Base-by-base conservation (phyloP, 1,140 invertebrate genomes). In the Scaptomyza montana region DNA sequence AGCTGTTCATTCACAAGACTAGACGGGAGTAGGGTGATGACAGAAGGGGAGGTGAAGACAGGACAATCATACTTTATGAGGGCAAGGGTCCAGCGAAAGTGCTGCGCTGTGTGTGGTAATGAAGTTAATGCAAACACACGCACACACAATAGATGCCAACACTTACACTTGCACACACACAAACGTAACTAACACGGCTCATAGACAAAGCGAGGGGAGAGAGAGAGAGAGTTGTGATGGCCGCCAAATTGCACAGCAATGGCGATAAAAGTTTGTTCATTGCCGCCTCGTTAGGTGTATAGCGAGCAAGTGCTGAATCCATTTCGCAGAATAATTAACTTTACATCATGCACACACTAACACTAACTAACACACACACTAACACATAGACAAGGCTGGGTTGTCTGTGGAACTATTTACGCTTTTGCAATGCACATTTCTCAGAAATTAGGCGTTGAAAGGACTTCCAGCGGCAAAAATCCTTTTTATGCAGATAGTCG, bases 31-130 rank as follows among this genome's bases (percentile, higher is more conserved):
- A 19, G 30, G 49, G 41, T 13, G 16, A 12, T n/a, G 45, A 13
- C 13, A 36, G 36, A 33, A 2, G 21, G 49, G n/a, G 19, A 19
- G 45, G 28, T 4, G 13, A 50, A 5, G 28, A 47, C 10, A 47
- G 63, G n/a, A 76, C 78, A 73, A 74, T 87, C 65, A 71, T 78
- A 75, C 87, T 86, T 86, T 75, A 87, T 87, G 75, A 41, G 62
- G 65, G 43, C 61, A 77, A 66, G 67, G 65, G 66, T 65, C 71
- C 49, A 43, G 71, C 33, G 56, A 72, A 86, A 78, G 62, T 78
- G 70, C 78, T 86, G 66, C 13, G 16, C 62, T 55, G 5, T 33
- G 36, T 19, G 80, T 73, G 78, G 77, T 86, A 86, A 86, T 86
- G 82, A 86, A 86, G 71, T 86, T 86, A 86, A 86, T 87, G 82